These are phyloP conservation scores for Norana najaformis DNA, from an alignment of 2,888 invertebrate genomes.

Conservation along the genomic window DNA sequence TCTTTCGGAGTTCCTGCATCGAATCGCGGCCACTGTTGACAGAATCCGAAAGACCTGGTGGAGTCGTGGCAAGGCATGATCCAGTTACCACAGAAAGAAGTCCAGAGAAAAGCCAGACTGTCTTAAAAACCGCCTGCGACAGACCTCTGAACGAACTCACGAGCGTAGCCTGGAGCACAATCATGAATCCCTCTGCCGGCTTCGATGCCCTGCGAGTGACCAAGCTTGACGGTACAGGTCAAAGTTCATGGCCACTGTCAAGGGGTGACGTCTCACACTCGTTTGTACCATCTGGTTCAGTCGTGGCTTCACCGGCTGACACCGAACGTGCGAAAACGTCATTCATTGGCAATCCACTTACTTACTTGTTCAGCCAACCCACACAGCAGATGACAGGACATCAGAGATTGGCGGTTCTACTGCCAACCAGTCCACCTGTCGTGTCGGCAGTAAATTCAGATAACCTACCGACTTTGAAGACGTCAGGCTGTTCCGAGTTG, in stretches of 20 bases:
- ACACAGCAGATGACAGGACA: neutral
- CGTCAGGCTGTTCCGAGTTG: neutral
- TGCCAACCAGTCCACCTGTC: neutral
- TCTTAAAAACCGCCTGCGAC: neutral
- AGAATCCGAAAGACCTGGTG: neutral
- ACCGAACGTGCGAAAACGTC: neutral
- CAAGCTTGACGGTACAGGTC: neutral
- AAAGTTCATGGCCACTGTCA: neutral
- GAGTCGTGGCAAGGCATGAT: neutral
- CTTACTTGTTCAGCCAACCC: constrained; percentile 6
- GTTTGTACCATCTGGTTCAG: too few species aligned
- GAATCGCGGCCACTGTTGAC: neutral
- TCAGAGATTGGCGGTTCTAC: neutral
- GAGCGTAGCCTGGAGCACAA: neutral
- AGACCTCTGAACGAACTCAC: neutral
- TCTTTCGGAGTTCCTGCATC: neutral
- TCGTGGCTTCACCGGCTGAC: neutral
- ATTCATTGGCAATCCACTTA: constrained; percentile 7
- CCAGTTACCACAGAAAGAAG: neutral
- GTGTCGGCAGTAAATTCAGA: neutral
- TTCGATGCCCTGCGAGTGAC: neutral
- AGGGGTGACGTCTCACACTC: too few species aligned
- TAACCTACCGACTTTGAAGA: neutral
- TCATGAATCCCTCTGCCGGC: neutral
- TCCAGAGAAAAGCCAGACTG: neutral